These are phyloP conservation scores for Caligus rogercresseyi DNA, from an alignment of 1,140 invertebrate species.

Conservation along the genomic window DNA sequence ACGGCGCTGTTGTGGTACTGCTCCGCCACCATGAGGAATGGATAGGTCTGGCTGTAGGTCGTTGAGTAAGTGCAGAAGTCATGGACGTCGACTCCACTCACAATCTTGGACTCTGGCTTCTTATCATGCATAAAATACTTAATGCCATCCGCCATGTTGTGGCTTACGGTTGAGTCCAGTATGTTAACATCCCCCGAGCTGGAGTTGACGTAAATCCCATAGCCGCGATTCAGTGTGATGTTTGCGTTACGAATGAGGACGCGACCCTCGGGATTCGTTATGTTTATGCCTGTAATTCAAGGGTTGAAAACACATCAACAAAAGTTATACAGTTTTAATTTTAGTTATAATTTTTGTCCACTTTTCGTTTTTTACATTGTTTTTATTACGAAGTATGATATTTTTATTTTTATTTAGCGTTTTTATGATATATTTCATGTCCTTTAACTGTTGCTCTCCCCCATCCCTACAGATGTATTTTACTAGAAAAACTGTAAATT, in stretches of 20 bases:
- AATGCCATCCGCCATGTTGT: slow-evolving; percentile 69
- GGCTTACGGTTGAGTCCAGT: slow-evolving; percentile 42
- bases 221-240: slow-evolving; percentile 36
- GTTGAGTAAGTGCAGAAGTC: slow-evolving; percentile 66
- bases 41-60: slow-evolving; percentile 60
- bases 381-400: too few relatives aligned
- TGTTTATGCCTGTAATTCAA: slow-evolving; percentile 12
- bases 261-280: not conserved
- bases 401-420: too few relatives aligned
- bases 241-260: slow-evolving; percentile 12
- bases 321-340: slow-evolving; percentile 9
- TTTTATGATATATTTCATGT: too few relatives aligned
- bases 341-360: not conserved
- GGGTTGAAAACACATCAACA: slow-evolving; percentile 19
- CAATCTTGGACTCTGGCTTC: slow-evolving; percentile 41
- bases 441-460: too few relatives aligned
- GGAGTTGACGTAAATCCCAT: slow-evolving; percentile 72
- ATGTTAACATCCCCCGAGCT: slow-evolving; percentile 54
- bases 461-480: too few relatives aligned
- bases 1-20: slow-evolving; percentile 22
- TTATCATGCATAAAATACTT: slow-evolving; percentile 60
- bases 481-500: too few relatives aligned
- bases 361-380: too few relatives aligned
- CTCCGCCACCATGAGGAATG: slow-evolving; percentile 29
- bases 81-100: slow-evolving; percentile 42